Conservation (phyloP, 2,113 vertebrate genomes). For the Bolborhynchus lineola region DNA sequence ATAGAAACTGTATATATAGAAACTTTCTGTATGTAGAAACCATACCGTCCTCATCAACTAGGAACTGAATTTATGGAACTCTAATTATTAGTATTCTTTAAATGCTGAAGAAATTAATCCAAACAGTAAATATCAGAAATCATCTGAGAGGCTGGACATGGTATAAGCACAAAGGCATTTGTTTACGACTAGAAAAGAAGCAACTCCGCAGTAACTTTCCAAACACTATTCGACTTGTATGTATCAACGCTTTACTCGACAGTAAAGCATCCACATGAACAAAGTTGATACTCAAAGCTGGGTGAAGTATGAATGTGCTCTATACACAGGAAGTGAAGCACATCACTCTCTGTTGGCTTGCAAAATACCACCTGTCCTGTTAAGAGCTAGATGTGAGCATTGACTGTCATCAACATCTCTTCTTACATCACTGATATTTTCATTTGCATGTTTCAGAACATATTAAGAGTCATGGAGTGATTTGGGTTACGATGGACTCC, state of each 20-base stretch:
- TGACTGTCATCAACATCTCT: neutral
- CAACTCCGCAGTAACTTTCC: neutral
- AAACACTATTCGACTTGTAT: accelerated
- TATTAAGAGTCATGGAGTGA: neutral
- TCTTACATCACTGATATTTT: neutral
- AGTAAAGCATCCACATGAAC: neutral
- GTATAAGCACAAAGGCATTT: neutral
- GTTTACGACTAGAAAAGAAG: neutral
- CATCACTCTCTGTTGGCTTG: neutral
- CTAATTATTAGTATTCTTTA: neutral
- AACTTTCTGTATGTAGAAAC: neutral
- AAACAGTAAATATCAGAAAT: neutral
- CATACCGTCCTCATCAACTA: neutral
- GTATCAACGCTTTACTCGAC: neutral
- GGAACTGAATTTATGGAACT: neutral
- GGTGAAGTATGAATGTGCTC: no score
- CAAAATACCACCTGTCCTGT: neutral
- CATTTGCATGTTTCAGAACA: neutral
- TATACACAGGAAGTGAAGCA: neutral
- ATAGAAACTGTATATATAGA: neutral
- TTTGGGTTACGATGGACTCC: neutral
- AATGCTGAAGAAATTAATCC: neutral
- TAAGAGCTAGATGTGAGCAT: neutral
- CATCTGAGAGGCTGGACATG: neutral
- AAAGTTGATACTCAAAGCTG: neutral